Evolutionary conservation across 2,797 vertebrate genomes (phyloP).

Genomic region (Eulemur coronatus): DNA sequence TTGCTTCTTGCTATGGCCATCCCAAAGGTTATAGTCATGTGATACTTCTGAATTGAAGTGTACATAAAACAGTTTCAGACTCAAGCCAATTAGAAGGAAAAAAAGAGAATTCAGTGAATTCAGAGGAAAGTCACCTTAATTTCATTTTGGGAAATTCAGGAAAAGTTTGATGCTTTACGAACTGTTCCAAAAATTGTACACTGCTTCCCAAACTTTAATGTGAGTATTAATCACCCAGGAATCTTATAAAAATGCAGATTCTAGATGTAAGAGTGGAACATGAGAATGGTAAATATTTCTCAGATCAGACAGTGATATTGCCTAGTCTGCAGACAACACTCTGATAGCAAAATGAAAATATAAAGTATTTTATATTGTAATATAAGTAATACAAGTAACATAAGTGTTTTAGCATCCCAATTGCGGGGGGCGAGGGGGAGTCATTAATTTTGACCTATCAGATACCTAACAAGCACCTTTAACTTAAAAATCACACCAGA

Average conservation of each 20-base stretch:
- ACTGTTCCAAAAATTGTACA: background rate
- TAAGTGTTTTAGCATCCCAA: background rate
- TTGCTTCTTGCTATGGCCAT: background rate
- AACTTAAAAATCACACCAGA: background rate
- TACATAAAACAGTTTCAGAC: background rate
- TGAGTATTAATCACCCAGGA: background rate
- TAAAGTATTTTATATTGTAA: no score
- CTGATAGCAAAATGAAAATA: background rate
- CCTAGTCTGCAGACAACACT: background rate
- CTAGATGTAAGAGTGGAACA: background rate
- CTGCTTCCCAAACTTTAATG: background rate
- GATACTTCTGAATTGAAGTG: background rate
- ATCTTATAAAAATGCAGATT: background rate
- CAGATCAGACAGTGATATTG: background rate
- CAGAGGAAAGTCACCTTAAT: background rate
- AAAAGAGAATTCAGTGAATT: background rate
- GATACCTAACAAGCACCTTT: background rate
- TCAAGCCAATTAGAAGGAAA: background rate
- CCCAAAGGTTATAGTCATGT: background rate
- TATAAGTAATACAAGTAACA: no score
- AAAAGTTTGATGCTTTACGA: background rate
- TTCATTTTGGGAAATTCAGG: background rate
- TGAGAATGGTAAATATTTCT: background rate
- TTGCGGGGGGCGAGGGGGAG: background rate
- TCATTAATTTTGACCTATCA: background rate